Evolutionary conservation across 2,113 vertebrate genomes (phyloP).

Genomic region (Tretioscincus oriximinensis): DNA sequence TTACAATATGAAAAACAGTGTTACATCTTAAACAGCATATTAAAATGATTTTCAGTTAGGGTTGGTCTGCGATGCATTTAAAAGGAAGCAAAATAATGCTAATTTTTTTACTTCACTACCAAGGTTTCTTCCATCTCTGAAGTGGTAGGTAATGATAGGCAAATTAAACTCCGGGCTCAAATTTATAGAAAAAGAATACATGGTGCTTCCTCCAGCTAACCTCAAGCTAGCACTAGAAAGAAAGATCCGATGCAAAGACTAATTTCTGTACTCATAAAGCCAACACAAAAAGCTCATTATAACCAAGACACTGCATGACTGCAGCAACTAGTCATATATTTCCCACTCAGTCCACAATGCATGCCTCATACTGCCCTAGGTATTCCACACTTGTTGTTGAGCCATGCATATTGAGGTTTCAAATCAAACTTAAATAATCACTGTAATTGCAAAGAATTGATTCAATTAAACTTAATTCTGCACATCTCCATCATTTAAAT

Average conservation of each 20-base stretch:
- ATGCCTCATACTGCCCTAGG: no score
- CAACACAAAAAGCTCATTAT: no score
- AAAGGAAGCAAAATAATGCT: not conserved
- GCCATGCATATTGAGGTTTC: no score
- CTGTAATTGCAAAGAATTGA: no score
- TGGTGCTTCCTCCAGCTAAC: not conserved
- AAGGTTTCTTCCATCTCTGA: not conserved
- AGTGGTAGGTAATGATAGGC: not conserved
- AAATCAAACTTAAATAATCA: no score
- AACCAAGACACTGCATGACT: no score
- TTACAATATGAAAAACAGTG: constrained; percentile 19
- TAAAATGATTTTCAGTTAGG: not conserved
- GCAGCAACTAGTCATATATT: no score
- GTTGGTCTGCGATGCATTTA: not conserved
- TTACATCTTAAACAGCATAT: not conserved
- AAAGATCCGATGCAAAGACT: not conserved
- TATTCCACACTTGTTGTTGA: no score
- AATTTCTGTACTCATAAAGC: no score
- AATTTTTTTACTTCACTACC: not conserved
- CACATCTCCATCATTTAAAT: no score
- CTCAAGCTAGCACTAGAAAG: not conserved
- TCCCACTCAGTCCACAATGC: no score
- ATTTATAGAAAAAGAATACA: not conserved
- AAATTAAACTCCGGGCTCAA: not conserved
- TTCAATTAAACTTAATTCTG: no score